Percentiles rank a stretch among this genome's conserved stretches.
phyloP scores from a whole-genome alignment of 2,113 vertebrate species.

The Oenanthe melanoleuca region DNA sequence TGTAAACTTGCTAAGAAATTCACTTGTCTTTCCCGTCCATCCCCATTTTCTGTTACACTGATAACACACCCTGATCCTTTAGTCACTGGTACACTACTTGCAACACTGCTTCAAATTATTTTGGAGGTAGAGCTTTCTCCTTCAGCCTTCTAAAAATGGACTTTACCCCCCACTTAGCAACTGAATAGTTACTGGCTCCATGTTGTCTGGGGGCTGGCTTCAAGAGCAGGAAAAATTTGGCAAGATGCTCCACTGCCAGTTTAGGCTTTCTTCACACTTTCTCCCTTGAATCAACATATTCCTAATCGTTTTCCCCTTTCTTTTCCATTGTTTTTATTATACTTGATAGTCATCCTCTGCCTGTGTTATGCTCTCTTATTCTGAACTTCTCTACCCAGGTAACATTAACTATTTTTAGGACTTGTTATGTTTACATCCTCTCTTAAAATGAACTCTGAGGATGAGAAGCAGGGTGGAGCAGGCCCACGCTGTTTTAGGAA shows the following conservation, averaged over 20 bases:
- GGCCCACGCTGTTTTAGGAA: not conserved
- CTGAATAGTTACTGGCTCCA: slow-evolving; percentile 12
- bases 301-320: not conserved
- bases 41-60: not conserved
- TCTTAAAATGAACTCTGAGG: not conserved
- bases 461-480: not conserved
- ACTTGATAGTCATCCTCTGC: not conserved
- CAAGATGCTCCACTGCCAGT: not conserved
- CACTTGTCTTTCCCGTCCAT: not conserved
- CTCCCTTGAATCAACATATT: not conserved
- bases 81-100: not conserved
- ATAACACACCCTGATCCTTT: not conserved
- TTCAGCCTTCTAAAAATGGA: not conserved
- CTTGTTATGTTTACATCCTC: not conserved
- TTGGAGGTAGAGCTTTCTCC: not conserved
- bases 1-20: not conserved
- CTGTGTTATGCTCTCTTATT: not conserved
- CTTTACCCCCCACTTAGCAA: not conserved
- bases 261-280: not conserved
- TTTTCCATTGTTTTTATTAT: not conserved
- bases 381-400: not conserved
- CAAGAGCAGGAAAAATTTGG: not conserved
- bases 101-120: not conserved
- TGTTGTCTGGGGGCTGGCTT: not conserved
- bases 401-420: not conserved